phyloP scores from a whole-genome alignment of 1,140 invertebrate genomes.

The Mycetomoellerius zeteki region DNA sequence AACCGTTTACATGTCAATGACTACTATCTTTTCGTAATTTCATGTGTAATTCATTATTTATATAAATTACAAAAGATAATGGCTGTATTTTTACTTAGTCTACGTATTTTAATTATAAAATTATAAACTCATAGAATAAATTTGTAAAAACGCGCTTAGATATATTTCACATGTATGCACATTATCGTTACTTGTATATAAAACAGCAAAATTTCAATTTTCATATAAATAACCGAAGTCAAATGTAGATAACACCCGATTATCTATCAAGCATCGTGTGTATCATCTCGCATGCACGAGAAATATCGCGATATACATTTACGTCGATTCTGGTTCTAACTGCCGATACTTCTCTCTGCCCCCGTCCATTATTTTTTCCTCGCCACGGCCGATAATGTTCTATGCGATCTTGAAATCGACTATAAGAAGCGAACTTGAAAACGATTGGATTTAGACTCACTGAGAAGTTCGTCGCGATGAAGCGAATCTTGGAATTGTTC shows the following conservation, averaged over 20 bases:
- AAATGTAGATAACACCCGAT: neutral
- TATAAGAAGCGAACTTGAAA: constrained; percentile 48
- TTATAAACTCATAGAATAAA: neutral
- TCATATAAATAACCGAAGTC: neutral
- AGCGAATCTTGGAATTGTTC: neutral
- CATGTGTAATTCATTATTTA: neutral
- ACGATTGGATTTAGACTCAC: neutral
- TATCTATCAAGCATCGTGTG: neutral
- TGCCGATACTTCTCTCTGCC: constrained; percentile 13
- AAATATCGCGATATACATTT: neutral
- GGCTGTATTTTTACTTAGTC: neutral
- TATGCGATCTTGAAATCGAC: constrained; percentile 9
- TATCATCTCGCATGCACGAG: neutral
- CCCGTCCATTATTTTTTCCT: constrained; percentile 2
- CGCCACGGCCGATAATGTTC: neutral
- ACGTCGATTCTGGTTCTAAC: neutral
- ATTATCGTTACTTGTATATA: neutral
- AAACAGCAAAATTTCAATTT: neutral
- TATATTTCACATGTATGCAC: neutral
- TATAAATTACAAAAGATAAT: neutral
- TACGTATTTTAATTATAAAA: neutral
- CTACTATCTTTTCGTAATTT: neutral
- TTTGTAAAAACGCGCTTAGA: neutral
- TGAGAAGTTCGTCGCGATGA: constrained; percentile 45
- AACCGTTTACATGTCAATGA: neutral